These are phyloP conservation scores for Hemistola chrysoprasaria DNA, from an alignment of 2,888 invertebrate genomes.

Conservation along the genomic window DNA sequence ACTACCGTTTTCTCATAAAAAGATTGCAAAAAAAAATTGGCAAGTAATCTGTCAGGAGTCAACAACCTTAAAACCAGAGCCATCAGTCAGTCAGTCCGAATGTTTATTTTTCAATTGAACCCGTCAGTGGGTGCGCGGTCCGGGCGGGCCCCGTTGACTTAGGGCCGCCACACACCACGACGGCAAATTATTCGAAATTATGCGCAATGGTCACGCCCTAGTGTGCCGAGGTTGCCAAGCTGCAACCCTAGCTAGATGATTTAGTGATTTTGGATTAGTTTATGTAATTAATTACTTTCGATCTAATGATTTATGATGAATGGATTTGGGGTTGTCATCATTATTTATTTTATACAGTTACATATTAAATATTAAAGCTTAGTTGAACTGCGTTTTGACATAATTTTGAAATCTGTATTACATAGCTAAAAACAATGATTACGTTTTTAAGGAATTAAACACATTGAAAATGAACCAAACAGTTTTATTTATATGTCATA, in stretches of 20 bases:
- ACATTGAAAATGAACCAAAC: no score
- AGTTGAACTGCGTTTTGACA: no score
- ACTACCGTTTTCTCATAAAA: slow-evolving; percentile 13
- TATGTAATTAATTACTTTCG: neutral
- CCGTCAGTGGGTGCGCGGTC: slow-evolving; percentile 57
- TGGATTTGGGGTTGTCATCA: no score
- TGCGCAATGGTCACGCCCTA: slow-evolving; percentile 38
- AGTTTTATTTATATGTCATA: no score
- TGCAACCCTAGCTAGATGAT: neutral
- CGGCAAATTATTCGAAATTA: slow-evolving; percentile 65
- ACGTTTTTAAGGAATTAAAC: no score
- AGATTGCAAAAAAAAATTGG: slow-evolving; percentile 14
- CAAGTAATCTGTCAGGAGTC: slow-evolving; percentile 41
- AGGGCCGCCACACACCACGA: slow-evolving; percentile 78
- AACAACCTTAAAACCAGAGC: slow-evolving; percentile 54
- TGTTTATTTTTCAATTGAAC: slow-evolving; percentile 80
- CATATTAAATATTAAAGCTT: no score
- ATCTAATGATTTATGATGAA: no score
- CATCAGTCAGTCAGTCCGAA: slow-evolving; percentile 64
- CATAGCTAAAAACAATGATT: no score
- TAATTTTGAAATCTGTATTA: no score
- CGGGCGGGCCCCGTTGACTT: slow-evolving; percentile 57
- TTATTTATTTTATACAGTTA: no score
- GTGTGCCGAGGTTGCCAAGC: slow-evolving; percentile 13
- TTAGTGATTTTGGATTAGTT: neutral